Base-by-base conservation (phyloP, 1,140 invertebrate species). In the Marisa cornuarietis region DNA sequence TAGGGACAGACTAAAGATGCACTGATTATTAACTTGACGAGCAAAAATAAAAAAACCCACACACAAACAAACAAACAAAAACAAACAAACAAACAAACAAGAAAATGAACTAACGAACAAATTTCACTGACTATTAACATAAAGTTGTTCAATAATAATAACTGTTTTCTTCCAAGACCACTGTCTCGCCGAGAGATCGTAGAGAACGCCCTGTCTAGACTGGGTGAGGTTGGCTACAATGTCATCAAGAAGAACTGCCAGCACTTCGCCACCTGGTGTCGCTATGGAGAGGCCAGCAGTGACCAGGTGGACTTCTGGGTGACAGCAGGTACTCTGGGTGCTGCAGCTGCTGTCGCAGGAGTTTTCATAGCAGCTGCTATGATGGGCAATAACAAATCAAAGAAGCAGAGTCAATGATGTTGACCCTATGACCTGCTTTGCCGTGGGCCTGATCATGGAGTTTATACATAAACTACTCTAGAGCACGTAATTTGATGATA, bases 211-310 rank as follows among this genome's bases (percentile, higher is more conserved):
- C 20, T 14, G n/a, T 42, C 13, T 1, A 51, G 65, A 22, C 62
- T 82, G 13, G 79, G 74, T 31, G 20, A 51, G 16, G n/a, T 9
- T 18, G 75, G 79, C 20, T 82, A 80, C 75, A 80, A 73, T 68
- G 52, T 62, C 42, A 0, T 80, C 20, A 54, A 31, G 7, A 52
- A 75, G 9, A 82, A 82, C 79, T 82, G 81, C 49, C 78, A 82
- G 58, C 81, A 82, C 65, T 82, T 82, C 42, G 79, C 71, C 49
- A 73, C 78, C 58, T 76, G 74, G 75, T 82, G 81, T 61, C 68
- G 81, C 18, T 82, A 82, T 42, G 81, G 81, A 6, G 71, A 62
- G 42, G 63, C 62, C 13, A 26, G 31, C 42, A 80, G 79, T 58
- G 66, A 73, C 65, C 81, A 82, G 69, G 81, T 82, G 52, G 22